A percentile compares a stretch with the other conserved stretches of the same genome.
These are phyloP conservation scores for rat (Rattus norvegicus) DNA, from an alignment of 2,113 vertebrate species.

Conservation along the genomic window GRCr8 NC_086022.1:39013501-39014000, in stretches of 20 bases:
- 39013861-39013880: neutral
- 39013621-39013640: neutral
- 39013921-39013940: neutral
- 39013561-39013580: neutral
- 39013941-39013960: neutral
- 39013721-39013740: neutral
- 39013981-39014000: neutral
- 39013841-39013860: neutral
- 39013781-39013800: neutral
- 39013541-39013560: neutral
- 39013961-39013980: neutral
- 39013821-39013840: neutral
- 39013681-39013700: neutral
- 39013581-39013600: neutral
- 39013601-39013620: neutral
- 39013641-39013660: neutral
- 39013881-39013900: neutral
- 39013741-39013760: neutral
- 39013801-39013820: neutral
- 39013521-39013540: slow-evolving; percentile 56
- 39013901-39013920: neutral
- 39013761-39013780: neutral
- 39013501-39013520: slow-evolving; percentile 77
- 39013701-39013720: neutral
- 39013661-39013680: neutral